These are phyloP conservation scores for Dexiosoma caninum DNA, from an alignment of 2,888 invertebrate species.

Conservation along the genomic window DNA sequence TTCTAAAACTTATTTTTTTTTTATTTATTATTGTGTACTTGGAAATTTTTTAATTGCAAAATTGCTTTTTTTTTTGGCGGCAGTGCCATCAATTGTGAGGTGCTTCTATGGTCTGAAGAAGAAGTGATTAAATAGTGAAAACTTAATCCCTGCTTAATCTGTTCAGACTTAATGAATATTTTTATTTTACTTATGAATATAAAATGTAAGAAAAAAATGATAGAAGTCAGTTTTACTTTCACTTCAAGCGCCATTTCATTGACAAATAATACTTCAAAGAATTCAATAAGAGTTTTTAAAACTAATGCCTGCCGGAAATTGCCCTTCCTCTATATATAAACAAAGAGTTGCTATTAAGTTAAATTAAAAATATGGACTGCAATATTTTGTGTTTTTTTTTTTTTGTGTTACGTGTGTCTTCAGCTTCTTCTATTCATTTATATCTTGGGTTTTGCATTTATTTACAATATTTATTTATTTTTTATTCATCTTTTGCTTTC, in stretches of 20 bases:
- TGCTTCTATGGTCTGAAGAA: too few relatives aligned
- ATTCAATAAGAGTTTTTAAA: slow-evolving; percentile 32
- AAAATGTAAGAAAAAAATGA: background rate
- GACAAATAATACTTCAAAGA: slow-evolving; percentile 40
- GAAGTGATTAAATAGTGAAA: too few relatives aligned
- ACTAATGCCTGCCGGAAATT: slow-evolving; percentile 44
- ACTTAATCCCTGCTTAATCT: too few relatives aligned
- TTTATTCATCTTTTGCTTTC: background rate
- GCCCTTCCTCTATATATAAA: slow-evolving; percentile 10
- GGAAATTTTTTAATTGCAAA: too few relatives aligned
- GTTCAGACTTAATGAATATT: too few relatives aligned
- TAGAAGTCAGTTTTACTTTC: background rate
- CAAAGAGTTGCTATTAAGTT: slow-evolving; percentile 38
- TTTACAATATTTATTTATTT: slow-evolving; percentile 2
- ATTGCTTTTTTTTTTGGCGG: too few relatives aligned
- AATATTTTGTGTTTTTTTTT: slow-evolving; percentile 32
- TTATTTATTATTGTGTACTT: too few relatives aligned
- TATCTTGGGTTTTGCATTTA: slow-evolving; percentile 10
- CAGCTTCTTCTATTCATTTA: slow-evolving; percentile 17
- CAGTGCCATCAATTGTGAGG: too few relatives aligned
- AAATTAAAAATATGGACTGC: slow-evolving; percentile 11
- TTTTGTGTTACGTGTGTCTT: background rate
- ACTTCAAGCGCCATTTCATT: slow-evolving; percentile 25
- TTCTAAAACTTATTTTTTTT: too few relatives aligned
- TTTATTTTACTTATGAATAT: too few relatives aligned